phyloP scores from a whole-genome alignment of 2,797 vertebrate species.

The Stomatorhinus walkeri region DNA sequence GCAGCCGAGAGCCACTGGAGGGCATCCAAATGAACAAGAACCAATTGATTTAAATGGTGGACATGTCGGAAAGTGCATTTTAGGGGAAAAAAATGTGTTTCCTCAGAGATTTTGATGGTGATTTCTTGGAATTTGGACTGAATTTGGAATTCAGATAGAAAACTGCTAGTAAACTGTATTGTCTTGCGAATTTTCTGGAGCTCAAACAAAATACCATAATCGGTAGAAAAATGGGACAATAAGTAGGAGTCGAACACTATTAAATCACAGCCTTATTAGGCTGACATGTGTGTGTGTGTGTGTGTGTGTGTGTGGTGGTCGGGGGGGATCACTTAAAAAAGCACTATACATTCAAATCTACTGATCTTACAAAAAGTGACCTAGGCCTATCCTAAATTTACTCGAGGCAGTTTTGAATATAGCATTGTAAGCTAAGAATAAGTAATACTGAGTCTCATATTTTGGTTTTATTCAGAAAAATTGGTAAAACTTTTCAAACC shows the following conservation, averaged over 20 bases:
- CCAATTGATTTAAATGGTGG: neutral
- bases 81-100: neutral
- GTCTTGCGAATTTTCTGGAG: neutral
- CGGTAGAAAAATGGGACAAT: neutral
- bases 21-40: neutral
- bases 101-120: neutral
- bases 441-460: neutral
- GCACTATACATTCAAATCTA: neutral
- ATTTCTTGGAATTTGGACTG: neutral
- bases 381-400: neutral
- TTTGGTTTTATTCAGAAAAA: neutral
- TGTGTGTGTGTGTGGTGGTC: too few species aligned
- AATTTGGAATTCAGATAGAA: neutral
- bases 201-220: neutral
- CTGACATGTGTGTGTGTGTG: neutral
- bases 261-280: neutral
- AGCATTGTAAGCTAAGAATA: neutral
- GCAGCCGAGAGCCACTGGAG: neutral
- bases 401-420: neutral
- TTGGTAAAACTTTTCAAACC: neutral
- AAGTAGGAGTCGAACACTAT: neutral
- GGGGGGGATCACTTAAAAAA: neutral
- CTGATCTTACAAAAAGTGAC: neutral
- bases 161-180: neutral
- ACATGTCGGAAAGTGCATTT: neutral